Percentiles rank a stretch among this genome's conserved stretches.
phyloP scores from a whole-genome alignment of 1,140 invertebrate species.

The Temnothorax nylanderi region DNA sequence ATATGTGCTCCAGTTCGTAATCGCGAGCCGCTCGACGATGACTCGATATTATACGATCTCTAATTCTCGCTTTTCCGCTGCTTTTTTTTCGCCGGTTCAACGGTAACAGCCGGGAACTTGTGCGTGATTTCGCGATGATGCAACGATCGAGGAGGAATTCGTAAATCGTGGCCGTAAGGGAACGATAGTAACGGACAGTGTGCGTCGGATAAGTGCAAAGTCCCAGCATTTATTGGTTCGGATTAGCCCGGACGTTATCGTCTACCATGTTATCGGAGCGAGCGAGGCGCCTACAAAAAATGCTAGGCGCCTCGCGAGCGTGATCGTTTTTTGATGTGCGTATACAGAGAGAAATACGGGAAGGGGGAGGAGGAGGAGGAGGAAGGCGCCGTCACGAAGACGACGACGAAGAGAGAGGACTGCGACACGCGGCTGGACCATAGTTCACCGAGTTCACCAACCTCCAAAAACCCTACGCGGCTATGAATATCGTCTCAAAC shows the following conservation, averaged over 20 bases:
- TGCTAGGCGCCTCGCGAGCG: constrained; percentile 64
- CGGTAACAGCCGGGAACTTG: background rate
- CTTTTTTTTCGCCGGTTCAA: background rate
- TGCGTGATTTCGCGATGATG: background rate
- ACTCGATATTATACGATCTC: background rate
- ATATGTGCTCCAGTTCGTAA: constrained; percentile 11
- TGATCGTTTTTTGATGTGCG: constrained; percentile 58
- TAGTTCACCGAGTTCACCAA: background rate
- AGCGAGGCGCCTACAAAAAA: constrained; percentile 66
- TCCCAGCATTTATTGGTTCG: constrained; percentile 76
- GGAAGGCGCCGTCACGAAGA: background rate
- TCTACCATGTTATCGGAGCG: constrained; percentile 63
- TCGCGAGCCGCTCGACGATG: background rate
- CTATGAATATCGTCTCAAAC: background rate
- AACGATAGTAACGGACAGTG: constrained; percentile 61
- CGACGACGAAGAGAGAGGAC: background rate
- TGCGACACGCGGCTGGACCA: constrained; percentile 11
- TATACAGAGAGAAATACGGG: background rate
- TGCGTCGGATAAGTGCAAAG: constrained; percentile 74
- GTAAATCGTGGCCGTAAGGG: constrained; percentile 52
- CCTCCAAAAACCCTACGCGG: background rate
- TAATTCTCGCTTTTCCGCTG: background rate
- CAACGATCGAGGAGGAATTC: constrained; percentile 21
- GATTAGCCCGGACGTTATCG: constrained; percentile 66
- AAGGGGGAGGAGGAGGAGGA: background rate